These are phyloP conservation scores for Nebria brevicollis DNA, from an alignment of 2,888 invertebrate species.

Conservation along the genomic window DNA sequence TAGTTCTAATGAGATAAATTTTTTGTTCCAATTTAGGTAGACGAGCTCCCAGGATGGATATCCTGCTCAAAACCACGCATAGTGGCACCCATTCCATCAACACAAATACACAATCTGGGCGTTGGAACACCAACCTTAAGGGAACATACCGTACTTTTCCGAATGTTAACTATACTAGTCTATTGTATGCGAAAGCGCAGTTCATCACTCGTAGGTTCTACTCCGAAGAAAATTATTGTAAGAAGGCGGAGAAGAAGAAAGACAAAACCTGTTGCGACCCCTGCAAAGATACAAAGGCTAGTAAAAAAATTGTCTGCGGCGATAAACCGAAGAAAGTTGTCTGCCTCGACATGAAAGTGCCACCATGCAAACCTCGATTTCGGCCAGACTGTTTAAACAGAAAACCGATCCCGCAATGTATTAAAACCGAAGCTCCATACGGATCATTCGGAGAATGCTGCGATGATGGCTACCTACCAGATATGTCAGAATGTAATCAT, in stretches of 20 bases:
- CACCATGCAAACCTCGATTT: slow-evolving; percentile 12
- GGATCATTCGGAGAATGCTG: slow-evolving; percentile 12
- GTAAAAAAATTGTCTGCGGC: background rate
- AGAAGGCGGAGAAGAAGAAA: slow-evolving; percentile 9
- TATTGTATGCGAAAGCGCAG: background rate
- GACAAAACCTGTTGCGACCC: background rate
- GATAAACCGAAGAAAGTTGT: background rate
- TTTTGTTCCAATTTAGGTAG: too few species aligned
- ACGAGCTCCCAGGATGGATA: too few species aligned
- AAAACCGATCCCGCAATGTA: slow-evolving; percentile 1
- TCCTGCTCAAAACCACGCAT: background rate
- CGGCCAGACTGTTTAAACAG: background rate
- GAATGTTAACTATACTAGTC: background rate
- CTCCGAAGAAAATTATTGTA: background rate
- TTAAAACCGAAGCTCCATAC: slow-evolving; percentile 28
- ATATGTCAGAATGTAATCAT: slow-evolving; percentile 21
- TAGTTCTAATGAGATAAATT: too few species aligned
- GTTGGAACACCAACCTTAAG: background rate
- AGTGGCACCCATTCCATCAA: background rate
- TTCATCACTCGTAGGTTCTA: background rate
- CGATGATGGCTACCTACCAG: slow-evolving; percentile 5
- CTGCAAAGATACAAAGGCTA: background rate
- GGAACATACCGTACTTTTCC: background rate
- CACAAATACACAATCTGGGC: background rate
- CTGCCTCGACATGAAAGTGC: slow-evolving; percentile 12